Conservation (phyloP, 2,113 vertebrate genomes). For the Mirounga angustirostris region DNA sequence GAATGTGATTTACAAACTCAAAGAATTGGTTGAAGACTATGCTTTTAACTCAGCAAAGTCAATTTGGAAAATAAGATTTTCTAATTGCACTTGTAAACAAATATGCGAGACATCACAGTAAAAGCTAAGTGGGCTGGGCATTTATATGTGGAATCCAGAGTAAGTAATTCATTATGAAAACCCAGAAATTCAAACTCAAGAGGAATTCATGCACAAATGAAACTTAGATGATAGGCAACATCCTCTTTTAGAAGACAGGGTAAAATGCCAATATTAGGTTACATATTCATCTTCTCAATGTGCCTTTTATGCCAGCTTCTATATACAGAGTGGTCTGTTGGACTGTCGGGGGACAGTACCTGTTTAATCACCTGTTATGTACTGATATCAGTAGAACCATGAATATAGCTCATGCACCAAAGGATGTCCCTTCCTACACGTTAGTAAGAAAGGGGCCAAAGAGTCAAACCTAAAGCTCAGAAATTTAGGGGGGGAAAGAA, state of each 20-base stretch:
- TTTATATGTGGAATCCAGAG: neutral
- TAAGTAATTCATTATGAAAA: constrained; percentile 66
- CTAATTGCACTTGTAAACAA: constrained; percentile 74
- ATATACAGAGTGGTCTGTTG: neutral
- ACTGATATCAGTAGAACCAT: neutral
- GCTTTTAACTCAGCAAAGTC: constrained; percentile 67
- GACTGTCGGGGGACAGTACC: neutral
- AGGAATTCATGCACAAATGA: neutral
- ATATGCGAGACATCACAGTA: neutral
- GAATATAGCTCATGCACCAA: neutral
- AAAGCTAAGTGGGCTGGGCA: constrained; percentile 39
- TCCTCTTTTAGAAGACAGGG: neutral
- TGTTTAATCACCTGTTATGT: neutral
- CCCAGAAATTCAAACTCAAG: constrained; percentile 39
- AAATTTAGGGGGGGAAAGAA: neutral
- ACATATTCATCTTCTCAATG: neutral
- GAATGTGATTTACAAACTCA: constrained; percentile 61
- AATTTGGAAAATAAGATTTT: constrained; percentile 67
- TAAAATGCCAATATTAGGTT: neutral
- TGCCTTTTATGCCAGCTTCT: neutral
- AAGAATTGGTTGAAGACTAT: constrained; percentile 39
- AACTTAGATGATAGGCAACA: neutral
- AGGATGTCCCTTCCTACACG: neutral
- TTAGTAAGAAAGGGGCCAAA: neutral
- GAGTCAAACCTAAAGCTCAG: neutral